These are phyloP conservation scores for Euproctis similis DNA, from an alignment of 2,888 invertebrate genomes.

Conservation along the genomic window DNA sequence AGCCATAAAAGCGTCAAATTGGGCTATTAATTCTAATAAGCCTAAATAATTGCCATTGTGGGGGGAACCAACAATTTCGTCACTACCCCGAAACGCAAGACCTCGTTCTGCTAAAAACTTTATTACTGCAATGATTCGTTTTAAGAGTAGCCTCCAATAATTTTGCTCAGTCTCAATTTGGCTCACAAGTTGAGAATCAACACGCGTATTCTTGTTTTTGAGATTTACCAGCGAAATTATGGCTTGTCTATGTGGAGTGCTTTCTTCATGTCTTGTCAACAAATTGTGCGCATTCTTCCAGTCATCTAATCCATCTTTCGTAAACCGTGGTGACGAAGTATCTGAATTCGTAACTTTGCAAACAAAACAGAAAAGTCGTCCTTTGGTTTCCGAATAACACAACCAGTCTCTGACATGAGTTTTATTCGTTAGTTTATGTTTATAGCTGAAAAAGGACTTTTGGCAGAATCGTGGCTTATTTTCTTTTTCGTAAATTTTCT, in stretches of 20 bases:
- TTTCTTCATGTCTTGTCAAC: background rate
- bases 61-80: constrained; percentile 1
- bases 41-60: constrained; percentile 5
- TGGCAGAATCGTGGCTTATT: no score
- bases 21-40: background rate
- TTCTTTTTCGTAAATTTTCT: no score
- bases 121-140: constrained; percentile 1
- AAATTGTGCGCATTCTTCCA: background rate
- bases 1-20: constrained; percentile 2
- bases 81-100: constrained; percentile 1
- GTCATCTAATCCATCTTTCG: background rate
- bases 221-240: background rate
- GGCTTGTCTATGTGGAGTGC: background rate
- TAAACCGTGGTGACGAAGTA: background rate
- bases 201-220: background rate
- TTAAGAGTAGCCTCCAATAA: background rate
- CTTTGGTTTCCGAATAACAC: background rate
- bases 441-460: no score
- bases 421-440: background rate
- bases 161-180: background rate
- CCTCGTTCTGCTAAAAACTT: background rate
- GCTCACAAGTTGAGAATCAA: background rate
- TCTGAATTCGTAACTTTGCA: background rate
- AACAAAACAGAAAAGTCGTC: background rate
- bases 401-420: constrained; percentile 1